Conservation (phyloP, 2,888 invertebrate species). For the Trichogramma evanescens region DNA sequence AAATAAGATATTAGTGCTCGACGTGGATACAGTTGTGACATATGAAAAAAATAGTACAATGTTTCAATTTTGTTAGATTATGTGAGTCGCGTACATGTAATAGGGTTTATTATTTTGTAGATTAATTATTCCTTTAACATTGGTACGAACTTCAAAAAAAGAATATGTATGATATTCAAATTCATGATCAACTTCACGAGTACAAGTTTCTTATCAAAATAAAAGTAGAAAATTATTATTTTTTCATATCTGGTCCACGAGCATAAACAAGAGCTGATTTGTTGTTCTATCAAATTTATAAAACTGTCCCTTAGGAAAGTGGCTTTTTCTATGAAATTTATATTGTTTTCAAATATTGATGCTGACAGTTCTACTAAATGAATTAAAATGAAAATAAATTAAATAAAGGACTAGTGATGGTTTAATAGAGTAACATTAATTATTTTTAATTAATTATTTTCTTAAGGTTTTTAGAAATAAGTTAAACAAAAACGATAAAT, state of each 20-base stretch:
- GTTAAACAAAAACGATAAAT: neutral
- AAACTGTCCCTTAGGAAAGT: conserved; percentile 46
- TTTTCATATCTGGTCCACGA: conserved; percentile 13
- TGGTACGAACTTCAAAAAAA: too few species aligned
- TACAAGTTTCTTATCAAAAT: neutral
- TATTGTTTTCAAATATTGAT: conserved; percentile 41
- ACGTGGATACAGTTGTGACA: conserved; percentile 27
- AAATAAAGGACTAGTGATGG: neutral
- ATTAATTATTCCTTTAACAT: neutral
- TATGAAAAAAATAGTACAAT: conserved; percentile 19
- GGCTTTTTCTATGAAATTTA: conserved; percentile 35
- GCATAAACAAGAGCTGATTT: conserved; percentile 19
- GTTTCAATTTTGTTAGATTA: neutral
- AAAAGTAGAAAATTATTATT: conserved; percentile 14
- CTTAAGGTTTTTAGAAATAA: neutral
- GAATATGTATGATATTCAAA: too few species aligned
- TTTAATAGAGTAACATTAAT: neutral
- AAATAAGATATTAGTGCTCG: conserved; percentile 33
- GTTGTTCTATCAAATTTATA: conserved; percentile 32
- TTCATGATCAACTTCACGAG: too few species aligned
- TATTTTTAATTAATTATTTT: conserved; percentile 2
- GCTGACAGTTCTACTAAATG: conserved; percentile 37
- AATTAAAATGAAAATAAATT: conserved; percentile 26
- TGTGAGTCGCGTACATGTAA: conserved; percentile 20
- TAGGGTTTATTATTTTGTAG: conserved; percentile 13